Conservation (phyloP, 2,888 invertebrate genomes). For the Athripsodes cinereus region DNA sequence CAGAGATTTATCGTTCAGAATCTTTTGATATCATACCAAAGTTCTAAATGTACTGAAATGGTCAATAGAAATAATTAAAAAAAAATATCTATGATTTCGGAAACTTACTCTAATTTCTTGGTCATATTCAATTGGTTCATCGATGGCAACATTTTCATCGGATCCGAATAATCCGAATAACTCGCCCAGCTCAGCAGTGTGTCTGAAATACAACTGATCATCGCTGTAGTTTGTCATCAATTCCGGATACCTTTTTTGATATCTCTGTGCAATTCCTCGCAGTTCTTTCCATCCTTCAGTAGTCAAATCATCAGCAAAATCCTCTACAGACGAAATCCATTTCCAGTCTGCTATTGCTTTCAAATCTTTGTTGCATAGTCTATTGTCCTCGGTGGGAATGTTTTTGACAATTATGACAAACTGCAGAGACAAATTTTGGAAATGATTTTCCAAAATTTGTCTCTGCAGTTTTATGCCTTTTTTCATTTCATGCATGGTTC, state of each 20-base stretch:
- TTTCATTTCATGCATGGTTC: conserved; percentile 45
- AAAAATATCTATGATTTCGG: no score
- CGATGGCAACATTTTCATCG: conserved; percentile 33
- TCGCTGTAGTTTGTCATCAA: conserved; percentile 41
- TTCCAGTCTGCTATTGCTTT: conserved; percentile 50
- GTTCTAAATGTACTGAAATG: no score
- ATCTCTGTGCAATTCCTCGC: conserved; percentile 55
- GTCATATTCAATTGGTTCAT: conserved; percentile 33
- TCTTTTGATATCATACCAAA: no score
- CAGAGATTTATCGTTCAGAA: no score
- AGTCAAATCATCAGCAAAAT: conserved; percentile 53
- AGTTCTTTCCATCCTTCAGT: conserved; percentile 59
- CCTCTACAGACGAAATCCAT: conserved; percentile 57
- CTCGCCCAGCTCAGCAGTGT: conserved; percentile 52
- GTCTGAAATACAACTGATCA: conserved; percentile 53
- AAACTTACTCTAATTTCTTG: conserved; percentile 39
- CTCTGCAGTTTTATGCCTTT: conserved; percentile 51
- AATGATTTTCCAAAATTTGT: conserved; percentile 58
- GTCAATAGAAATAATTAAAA: no score
- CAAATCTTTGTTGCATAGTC: conserved; percentile 58
- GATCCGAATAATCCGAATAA: conserved; percentile 51
- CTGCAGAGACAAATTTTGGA: conserved; percentile 28
- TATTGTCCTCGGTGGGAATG: no score
- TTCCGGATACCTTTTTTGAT: conserved; percentile 50
- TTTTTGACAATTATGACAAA: no score